phyloP scores from a whole-genome alignment of 2,888 invertebrate species.

The Rhabditoides inermis region DNA sequence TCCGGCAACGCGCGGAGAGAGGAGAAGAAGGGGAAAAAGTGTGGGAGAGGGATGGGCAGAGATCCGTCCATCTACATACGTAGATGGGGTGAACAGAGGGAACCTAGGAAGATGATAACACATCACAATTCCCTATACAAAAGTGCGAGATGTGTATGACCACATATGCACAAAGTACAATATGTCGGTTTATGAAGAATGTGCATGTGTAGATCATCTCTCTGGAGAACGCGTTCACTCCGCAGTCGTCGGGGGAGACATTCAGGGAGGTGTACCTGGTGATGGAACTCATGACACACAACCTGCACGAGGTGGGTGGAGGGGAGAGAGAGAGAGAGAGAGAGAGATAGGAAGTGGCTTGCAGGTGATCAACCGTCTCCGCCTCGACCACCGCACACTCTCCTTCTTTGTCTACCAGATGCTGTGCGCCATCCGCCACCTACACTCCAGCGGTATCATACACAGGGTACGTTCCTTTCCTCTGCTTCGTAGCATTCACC shows the following conservation, averaged over 20 bases:
- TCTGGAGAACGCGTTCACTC: slow-evolving; percentile 95
- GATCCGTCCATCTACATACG: too few species aligned
- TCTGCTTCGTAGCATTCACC: too few species aligned
- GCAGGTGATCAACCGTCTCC: not conserved
- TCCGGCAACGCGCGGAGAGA: too few species aligned
- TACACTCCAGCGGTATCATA: slow-evolving; percentile 81
- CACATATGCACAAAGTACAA: too few species aligned
- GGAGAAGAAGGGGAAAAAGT: too few species aligned
- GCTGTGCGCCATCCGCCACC: slow-evolving; percentile 98
- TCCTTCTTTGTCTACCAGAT: slow-evolving; percentile 98
- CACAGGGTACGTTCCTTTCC: slow-evolving; percentile 40
- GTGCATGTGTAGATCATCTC: slow-evolving; percentile 83
- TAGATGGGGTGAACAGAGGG: too few species aligned
- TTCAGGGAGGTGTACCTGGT: slow-evolving; percentile 93
- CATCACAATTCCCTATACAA: too few species aligned
- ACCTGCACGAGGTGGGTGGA: slow-evolving; percentile 28
- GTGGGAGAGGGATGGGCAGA: too few species aligned
- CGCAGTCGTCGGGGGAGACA: slow-evolving; percentile 88
- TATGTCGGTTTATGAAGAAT: too few species aligned
- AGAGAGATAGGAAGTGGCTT: not conserved
- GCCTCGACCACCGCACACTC: slow-evolving; percentile 94
- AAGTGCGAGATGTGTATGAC: too few species aligned
- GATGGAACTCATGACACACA: slow-evolving; percentile 67
- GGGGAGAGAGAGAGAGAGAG: slow-evolving; percentile 10
- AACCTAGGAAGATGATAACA: too few species aligned